Base-by-base conservation (phyloP, 2,113 vertebrate species). In the Lasiurus cinereus region DNA sequence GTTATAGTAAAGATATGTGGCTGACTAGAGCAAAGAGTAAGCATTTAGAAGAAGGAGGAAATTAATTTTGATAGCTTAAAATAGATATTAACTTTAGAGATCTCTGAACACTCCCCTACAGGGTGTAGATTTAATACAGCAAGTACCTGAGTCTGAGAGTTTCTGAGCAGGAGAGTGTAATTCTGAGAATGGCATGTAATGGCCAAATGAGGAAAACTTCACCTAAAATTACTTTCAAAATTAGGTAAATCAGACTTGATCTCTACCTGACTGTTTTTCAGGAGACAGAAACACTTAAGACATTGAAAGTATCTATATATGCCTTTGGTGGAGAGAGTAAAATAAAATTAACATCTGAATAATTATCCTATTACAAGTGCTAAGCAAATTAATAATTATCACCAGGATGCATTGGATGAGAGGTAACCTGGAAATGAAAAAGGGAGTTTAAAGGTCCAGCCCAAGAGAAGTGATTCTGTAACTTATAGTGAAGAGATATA, bases 381-480 rank as follows among this genome's bases (percentile, higher is more conserved):
- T 94, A 74, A 90, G 50, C 21, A 88, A 83, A 46, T 79, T 96
- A 96, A 52, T 94, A 96, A 31, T 83, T 46, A 50, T 83, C 48
- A 92, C 36, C 50, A 76, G 66, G 70, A 70, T 21, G 14, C 15
- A 19, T 0, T 39, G 8, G 36, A 56, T 85, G 43, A 93, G 31
- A 18, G 14, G 3, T 16, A 78, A 36, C 14, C 2, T 43, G 70
- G 27, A 80, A 54, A 93, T 13, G 22, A 62, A 43, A 11, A 83
- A 89, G n/a, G 27, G 3, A 56, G 39, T 31, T 74, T 89, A 48
- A 48, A 67, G 43, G 16, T 2, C 2, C 31, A 19, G 22, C 11
- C 15, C 14, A 48, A 12, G 31, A 29, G 36, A 80, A 88, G 39
- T 14, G 27, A 59, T 83, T 62, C 54, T 52, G 0, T 56, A 67